These are phyloP conservation scores for Micrastur ruficollis DNA, from an alignment of 2,797 vertebrate species.

Conservation along the genomic window DNA sequence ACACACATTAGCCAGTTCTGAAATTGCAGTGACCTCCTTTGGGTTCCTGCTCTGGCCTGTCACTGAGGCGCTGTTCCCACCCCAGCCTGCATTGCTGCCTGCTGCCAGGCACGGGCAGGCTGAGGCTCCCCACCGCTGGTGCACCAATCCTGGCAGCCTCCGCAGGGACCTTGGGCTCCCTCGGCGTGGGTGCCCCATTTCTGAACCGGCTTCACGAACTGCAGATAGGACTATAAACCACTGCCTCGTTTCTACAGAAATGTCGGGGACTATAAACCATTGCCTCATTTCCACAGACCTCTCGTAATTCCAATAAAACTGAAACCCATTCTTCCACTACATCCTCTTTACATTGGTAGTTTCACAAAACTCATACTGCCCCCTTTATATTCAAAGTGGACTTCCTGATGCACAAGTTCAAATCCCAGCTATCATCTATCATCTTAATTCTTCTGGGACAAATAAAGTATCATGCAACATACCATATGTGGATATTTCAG, in stretches of 20 bases:
- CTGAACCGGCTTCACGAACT: background rate
- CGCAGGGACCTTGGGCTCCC: background rate
- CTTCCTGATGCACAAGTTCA: constrained; percentile 43
- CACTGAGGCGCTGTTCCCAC: background rate
- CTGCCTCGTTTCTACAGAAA: background rate
- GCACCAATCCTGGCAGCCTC: background rate
- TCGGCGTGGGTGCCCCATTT: background rate
- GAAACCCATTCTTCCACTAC: background rate
- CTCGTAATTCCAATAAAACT: background rate
- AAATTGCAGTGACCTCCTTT: background rate
- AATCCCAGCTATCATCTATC: constrained; percentile 35
- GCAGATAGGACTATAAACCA: background rate
- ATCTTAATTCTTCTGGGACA: constrained; percentile 34
- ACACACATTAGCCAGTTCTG: background rate
- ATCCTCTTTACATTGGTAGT: background rate
- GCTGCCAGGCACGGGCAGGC: background rate
- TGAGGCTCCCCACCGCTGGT: background rate
- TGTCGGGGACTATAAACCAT: background rate
- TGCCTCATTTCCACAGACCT: background rate
- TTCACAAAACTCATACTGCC: background rate
- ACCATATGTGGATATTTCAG: constrained; percentile 11
- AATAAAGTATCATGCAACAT: constrained; percentile 19
- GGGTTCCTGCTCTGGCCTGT: background rate
- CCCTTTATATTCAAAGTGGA: background rate
- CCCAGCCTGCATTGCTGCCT: background rate